Base-by-base conservation (phyloP, 2,888 invertebrate genomes). In the Amiota mariae region DNA sequence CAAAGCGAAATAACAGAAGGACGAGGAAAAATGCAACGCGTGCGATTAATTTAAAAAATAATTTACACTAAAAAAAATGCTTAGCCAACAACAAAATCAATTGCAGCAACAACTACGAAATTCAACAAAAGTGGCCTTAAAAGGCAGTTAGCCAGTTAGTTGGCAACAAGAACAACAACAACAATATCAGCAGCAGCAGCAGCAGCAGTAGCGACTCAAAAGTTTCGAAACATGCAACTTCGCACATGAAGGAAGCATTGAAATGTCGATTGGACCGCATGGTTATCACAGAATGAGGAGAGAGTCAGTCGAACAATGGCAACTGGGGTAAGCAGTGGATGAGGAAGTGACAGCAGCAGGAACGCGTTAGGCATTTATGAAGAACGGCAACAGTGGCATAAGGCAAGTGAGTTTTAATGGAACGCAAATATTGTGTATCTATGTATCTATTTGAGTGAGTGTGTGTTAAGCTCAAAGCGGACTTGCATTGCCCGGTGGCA, bases 61-160 rank as follows among this genome's bases (percentile, higher is more conserved):
- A 72, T 72, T 73, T 71, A 57, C 71, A 72, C 67, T 67, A 76
- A 71, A 36, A 36, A 36, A 61, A 66, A 46, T 10, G 67, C 15
- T 54, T 49, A 20, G 61, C 70, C 64, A 71, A 64, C 71, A 36
- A 68, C 67, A 9, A 68, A n/a, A 54, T 64, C 59, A 74, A 75
- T 71, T 70, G 59, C 66, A 72, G 72, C 24, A 56, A 56, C 48
- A 68, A 75, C 75, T 56, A 75, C 73, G 79, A 77, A 81, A 76
- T 81, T 82, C 79, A 79, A 81, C 81, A 79, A 86, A 86, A 82
- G 86, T 82, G 85, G 82, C 83, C 82, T 81, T 84, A 82, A 84
- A 84, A 80, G 77, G 80, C 74, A 63, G 36, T 54, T n/a, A 51
- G 47, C 15, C 49, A 24, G 15, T n/a, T n/a, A n/a, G 10, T 46